Conservation (phyloP, 2,888 invertebrate species). For the Keiferia lycopersicella region DNA sequence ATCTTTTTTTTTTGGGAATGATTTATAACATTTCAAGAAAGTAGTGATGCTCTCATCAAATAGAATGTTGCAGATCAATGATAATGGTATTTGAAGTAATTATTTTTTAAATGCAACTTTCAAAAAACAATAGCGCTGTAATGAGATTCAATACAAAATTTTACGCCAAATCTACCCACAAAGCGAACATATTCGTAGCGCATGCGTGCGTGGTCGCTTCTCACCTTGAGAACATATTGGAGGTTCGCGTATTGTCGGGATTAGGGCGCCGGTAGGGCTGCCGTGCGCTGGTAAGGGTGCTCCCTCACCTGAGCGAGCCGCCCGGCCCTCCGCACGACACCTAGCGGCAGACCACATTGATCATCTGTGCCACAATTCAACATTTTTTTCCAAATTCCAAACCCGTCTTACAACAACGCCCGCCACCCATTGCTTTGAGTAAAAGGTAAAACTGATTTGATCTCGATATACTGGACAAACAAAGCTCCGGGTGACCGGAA, state of each 20-base stretch:
- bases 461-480: conserved; percentile 17
- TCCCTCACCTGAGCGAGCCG: conserved; percentile 95
- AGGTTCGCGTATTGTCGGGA: conserved; percentile 75
- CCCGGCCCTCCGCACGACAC: conserved; percentile 93
- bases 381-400: conserved; percentile 43
- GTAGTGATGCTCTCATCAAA: too few relatives aligned
- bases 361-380: conserved; percentile 60
- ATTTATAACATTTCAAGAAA: neutral
- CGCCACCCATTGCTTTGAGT: conserved; percentile 33
- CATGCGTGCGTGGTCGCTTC: conserved; percentile 71
- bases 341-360: conserved; percentile 82
- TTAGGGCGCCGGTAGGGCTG: conserved; percentile 87
- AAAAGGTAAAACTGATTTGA: too few relatives aligned
- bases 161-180: conserved; percentile 9
- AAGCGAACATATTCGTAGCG: conserved; percentile 62
- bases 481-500: conserved; percentile 24
- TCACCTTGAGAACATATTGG: conserved; percentile 81
- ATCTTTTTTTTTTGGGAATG: neutral
- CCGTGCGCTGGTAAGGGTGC: conserved; percentile 98
- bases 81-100: neutral
- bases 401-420: conserved; percentile 48
- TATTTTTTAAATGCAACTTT: neutral
- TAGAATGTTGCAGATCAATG: neutral
- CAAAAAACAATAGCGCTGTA: neutral
- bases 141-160: neutral